Evolutionary conservation across 2,797 vertebrate species (phyloP).

Genomic region (Lates japonicus): DNA sequence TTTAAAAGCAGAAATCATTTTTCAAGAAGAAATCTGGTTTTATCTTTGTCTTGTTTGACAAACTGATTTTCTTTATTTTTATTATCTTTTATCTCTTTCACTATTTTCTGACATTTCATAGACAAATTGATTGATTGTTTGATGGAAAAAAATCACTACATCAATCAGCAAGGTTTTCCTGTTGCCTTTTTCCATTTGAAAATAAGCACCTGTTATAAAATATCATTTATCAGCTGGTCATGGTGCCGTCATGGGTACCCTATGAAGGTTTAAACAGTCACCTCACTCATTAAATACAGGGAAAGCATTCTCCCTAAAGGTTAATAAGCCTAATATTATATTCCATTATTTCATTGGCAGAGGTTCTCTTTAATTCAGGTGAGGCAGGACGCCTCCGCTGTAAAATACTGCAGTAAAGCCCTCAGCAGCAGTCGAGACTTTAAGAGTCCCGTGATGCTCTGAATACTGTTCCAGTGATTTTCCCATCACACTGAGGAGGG

Average conservation of each 20-base stretch:
- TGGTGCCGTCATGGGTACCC: neutral
- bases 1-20: neutral
- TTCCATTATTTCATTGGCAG: slow-evolving; percentile 8
- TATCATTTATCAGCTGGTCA: neutral
- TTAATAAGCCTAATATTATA: neutral
- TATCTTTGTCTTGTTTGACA: no score
- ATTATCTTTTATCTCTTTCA: no score
- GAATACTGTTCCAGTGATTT: neutral
- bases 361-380: neutral
- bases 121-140: neutral
- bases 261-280: slow-evolving; percentile 9
- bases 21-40: neutral
- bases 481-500: neutral
- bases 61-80: no score
- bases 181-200: neutral
- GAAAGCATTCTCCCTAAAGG: no score
- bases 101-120: neutral
- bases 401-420: slow-evolving; percentile 7
- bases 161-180: neutral
- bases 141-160: no score
- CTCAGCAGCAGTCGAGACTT: neutral
- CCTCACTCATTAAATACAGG: neutral
- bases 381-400: neutral
- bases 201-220: neutral
- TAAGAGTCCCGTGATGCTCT: slow-evolving; percentile 2